Percentiles rank a stretch among this genome's conserved stretches.
These are phyloP conservation scores for Plectrocnemia conspersa DNA, from an alignment of 1,140 invertebrate genomes.

Conservation along the genomic window DNA sequence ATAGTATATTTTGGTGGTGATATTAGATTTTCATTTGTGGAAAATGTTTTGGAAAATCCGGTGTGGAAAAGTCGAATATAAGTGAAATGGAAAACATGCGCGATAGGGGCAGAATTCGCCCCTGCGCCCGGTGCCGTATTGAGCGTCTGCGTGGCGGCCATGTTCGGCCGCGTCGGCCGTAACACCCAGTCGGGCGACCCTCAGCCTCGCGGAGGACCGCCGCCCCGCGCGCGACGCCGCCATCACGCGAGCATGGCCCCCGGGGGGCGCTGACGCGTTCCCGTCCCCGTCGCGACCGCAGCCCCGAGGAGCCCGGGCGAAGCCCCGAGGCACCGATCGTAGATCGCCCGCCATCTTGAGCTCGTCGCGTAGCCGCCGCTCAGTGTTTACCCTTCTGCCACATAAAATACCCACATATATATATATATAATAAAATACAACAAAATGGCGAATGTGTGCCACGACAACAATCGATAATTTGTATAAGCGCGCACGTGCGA, in stretches of 20 bases:
- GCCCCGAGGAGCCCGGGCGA: conserved; percentile 37
- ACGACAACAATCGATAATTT: no score
- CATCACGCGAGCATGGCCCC: conserved; percentile 46
- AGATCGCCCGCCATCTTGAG: neutral
- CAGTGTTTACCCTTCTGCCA: no score
- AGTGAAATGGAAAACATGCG: neutral
- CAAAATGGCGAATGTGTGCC: no score
- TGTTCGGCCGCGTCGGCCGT: conserved; percentile 18
- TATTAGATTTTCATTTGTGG: neutral
- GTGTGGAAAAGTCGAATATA: neutral
- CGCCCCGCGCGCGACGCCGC: conserved; percentile 45
- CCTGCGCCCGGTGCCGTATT: conserved; percentile 25
- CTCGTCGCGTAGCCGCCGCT: neutral
- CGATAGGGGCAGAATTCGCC: conserved; percentile 11
- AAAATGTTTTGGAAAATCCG: neutral
- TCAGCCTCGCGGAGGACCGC: conserved; percentile 14
- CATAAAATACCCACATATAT: no score
- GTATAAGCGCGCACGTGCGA: no score
- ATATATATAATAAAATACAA: no score
- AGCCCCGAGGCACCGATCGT: conserved; percentile 8
- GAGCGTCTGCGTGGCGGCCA: conserved; percentile 34
- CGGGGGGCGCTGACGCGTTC: conserved; percentile 39
- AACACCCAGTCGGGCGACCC: conserved; percentile 18
- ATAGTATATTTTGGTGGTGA: no score
- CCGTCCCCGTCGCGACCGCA: conserved; percentile 47